Percentiles rank a stretch among this genome's conserved stretches.
Evolutionary conservation across 1,140 invertebrate species (phyloP).

Genomic region (Aricia agestis): DNA sequence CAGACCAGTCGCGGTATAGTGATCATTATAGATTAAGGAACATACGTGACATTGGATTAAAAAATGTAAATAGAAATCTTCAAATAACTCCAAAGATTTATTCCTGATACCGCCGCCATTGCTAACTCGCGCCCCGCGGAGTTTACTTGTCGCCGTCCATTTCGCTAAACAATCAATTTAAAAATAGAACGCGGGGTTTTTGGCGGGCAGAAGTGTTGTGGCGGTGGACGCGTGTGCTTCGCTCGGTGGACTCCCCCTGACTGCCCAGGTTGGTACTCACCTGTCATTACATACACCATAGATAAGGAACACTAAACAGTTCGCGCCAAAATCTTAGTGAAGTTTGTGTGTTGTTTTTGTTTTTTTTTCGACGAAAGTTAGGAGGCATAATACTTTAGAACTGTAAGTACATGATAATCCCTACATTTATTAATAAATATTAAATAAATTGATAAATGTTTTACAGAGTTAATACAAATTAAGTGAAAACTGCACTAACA

Average conservation of each 20-base stretch:
- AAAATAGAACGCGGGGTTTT: slow-evolving; percentile 50
- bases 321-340: slow-evolving; percentile 23
- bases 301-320: slow-evolving; percentile 37
- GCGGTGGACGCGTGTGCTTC: slow-evolving; percentile 57
- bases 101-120: neutral
- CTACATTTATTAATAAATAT: too few species aligned
- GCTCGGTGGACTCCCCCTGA: slow-evolving; percentile 46
- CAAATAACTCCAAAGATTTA: slow-evolving; percentile 47
- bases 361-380: neutral
- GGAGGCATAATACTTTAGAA: neutral
- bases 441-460: too few species aligned
- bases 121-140: slow-evolving; percentile 44
- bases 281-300: slow-evolving; percentile 66
- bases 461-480: too few species aligned
- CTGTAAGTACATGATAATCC: neutral
- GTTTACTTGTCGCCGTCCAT: slow-evolving; percentile 57
- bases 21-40: neutral
- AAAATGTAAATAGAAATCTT: slow-evolving; percentile 34
- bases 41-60: neutral
- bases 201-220: slow-evolving; percentile 46
- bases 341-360: slow-evolving; percentile 23
- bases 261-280: slow-evolving; percentile 60
- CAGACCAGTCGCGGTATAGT: neutral
- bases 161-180: slow-evolving; percentile 72
- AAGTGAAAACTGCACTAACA: too few species aligned